Evolutionary conservation across 2,888 invertebrate genomes (phyloP), one percentile per base, ranked within the genome.

Genomic region (Lithosia quadra): DNA sequence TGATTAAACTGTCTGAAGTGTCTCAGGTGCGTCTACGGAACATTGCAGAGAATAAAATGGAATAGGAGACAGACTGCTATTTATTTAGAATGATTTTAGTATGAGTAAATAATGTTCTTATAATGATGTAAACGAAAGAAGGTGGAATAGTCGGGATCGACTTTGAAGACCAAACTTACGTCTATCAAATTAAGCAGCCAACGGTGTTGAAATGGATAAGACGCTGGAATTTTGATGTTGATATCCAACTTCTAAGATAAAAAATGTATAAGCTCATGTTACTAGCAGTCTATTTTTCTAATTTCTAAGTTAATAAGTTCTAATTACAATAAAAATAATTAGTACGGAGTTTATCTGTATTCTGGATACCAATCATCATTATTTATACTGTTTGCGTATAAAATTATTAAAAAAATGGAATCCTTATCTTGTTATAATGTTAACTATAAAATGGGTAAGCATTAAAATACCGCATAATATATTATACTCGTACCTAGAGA

Each of bases 1-100:
- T 93, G 94, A 94, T 94, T 94, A 94, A 88, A 86, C 86, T 81
- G 83, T 84, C 88, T 86, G 78, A 80, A 82, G 74, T 81, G 87
- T 75, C 84, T 82, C 83, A 84, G 82, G 80, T 83, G 80, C 76
- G 75, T 75, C 78, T 67, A 75, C 64, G 62, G 63, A 28, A 62
- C 61, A 63, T 67, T 72, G 69, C 64, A 67, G 68, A 70, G 63
- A 70, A 68, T 67, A 69, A 66, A 57, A 69, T 68, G 61, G 68
- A 63, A 68, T 72, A 36, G 65, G 61, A 62, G 59, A 21, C 5
- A 58, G 28, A 68, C 22, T 7, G 55, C 59, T 68, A 55, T 43
- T n/a, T 10, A 62, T 10, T 49, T n/a, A 49, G 13, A 62, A 22
- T 62, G 2, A 49, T 8, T 39, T 13, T 28, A 57, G 13, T 11